Evolutionary conservation across 2,888 invertebrate species (phyloP), one percentile per base, ranked within the genome.

Genomic region (Xylota sylvarum): DNA sequence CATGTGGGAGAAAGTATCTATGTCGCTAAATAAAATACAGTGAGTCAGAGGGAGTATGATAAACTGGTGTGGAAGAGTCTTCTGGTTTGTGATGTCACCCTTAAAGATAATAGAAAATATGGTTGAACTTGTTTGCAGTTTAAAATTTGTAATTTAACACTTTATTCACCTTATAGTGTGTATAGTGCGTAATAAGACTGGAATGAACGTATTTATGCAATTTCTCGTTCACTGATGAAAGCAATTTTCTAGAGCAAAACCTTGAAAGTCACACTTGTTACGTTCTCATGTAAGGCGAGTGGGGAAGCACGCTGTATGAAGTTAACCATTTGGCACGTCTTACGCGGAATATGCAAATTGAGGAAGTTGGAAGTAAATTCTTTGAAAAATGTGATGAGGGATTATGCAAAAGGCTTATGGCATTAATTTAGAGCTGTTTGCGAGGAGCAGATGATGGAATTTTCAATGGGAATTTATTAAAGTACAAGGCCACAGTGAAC

Each of bases 31-130:
- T n/a, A 0, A 17, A 12, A 65, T 48, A 50, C 32, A 37, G 12
- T 69, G 55, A 69, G 10, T 69, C 67, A 69, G 19, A 32, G 6
- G 4, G 32, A 67, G 3, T 17, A 40, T 43, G 12, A 43, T n/a
- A 4, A 46, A 56, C 17, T 48, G 23, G 43, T 58, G 2, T 40
- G 12, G 50, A 17, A n/a, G 52, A 32, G 23, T 23, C 7, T 40
- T 37, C 23, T 27, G 14, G 27, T 17, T 14, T 2, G 40, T 40
- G 40, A 55, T 23, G 55, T 69, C 69, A 55, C 40, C 40, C 12
- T 50, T 65, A 32, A 32, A 14, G 32, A 12, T 52, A 4, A n/a
- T 10, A 30, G 27, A 27, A 27, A 27, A 12, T 23, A 27, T 27
- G 27, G 6, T 10, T 10, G 9, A 35, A 35, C 35, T 35, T 35